Conservation (phyloP, 1,140 invertebrate genomes). For the Piezodorus guildinii region DNA sequence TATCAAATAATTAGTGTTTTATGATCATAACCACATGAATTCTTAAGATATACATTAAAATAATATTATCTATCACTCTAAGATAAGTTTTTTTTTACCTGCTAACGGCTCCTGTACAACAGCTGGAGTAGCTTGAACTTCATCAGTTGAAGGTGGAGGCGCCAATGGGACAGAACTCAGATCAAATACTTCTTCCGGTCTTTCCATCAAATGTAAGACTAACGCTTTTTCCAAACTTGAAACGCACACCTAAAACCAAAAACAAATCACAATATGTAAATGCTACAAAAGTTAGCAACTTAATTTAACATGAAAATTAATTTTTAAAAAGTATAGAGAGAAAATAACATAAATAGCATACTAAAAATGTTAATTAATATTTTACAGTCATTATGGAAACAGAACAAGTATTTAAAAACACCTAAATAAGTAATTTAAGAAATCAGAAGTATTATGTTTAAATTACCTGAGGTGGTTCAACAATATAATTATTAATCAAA, state of each 20-base stretch:
- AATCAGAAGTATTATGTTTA: background rate
- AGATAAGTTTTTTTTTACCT: background rate
- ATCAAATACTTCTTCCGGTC: constrained; percentile 72
- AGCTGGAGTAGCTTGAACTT: constrained; percentile 33
- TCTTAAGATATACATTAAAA: no score
- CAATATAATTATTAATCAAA: constrained; percentile 73
- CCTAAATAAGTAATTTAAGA: background rate
- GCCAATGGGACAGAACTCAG: constrained; percentile 74
- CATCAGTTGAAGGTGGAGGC: constrained; percentile 38
- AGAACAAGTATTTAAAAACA: background rate
- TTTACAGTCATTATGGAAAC: no score
- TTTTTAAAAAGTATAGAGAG: no score
- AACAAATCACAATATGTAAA: background rate
- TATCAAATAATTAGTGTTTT: no score
- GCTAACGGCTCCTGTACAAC: background rate
- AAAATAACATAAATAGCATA: no score
- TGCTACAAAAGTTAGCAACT: background rate
- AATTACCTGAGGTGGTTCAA: constrained; percentile 53
- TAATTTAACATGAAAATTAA: no score
- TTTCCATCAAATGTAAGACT: constrained; percentile 64
- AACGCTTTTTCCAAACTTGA: constrained; percentile 78
- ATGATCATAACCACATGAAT: no score
- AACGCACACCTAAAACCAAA: constrained; percentile 51
- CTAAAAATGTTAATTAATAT: no score
- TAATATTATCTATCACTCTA: no score